Evolutionary conservation across 1,140 invertebrate species (phyloP), one percentile per base, ranked within the genome.

Genomic region (Thaumatotibia leucotreta): DNA sequence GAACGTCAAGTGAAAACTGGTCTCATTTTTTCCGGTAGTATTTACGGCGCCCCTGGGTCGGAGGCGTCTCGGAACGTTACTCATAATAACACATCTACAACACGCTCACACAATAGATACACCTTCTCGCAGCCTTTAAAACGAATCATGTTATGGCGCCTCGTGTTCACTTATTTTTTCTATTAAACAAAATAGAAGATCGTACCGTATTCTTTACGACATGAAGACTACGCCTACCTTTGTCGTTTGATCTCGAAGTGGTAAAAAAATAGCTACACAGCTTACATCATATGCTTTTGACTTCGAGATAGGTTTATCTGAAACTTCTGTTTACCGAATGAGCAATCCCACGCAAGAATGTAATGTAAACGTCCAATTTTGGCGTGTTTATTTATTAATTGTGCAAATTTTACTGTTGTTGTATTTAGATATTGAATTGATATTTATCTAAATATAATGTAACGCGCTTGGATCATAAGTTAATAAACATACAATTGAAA

Each of bases 1-100:
- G 52, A 29, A 58, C 52, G 35, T 27, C 50, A 68, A 68, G 66
- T 68, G 62, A 68, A 67, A 64, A 61, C 67, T 45, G 67, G 63
- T 68, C 64, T 64, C 66, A 64, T 68, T 58, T 68, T 63, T 64
- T 33, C 63, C 67, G 50, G 50, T 50, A 31, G 14, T 63, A 58
- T 68, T 64, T 64, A 68, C 52, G 54, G 33, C 39, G 35, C 63
- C 62, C 54, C 17, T 14, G 67, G 66, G 63, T 35, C 50, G 64
- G 20, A 58, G 52, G 52, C 23, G 52, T 58, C 52, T 58, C 22
- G 52, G 4, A 58, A 58, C 27, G 52, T 58, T 58, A 58, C 23
- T 58, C 52, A 58, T 58, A 58, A 58, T 45, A 27, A 58, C 50
- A 54, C 50, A 52, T 23, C 50, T 24, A 58, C 52, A 27, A 58